Evolutionary conservation across 2,113 vertebrate genomes (phyloP).

Genomic region (Edolisoma coerulescens): DNA sequence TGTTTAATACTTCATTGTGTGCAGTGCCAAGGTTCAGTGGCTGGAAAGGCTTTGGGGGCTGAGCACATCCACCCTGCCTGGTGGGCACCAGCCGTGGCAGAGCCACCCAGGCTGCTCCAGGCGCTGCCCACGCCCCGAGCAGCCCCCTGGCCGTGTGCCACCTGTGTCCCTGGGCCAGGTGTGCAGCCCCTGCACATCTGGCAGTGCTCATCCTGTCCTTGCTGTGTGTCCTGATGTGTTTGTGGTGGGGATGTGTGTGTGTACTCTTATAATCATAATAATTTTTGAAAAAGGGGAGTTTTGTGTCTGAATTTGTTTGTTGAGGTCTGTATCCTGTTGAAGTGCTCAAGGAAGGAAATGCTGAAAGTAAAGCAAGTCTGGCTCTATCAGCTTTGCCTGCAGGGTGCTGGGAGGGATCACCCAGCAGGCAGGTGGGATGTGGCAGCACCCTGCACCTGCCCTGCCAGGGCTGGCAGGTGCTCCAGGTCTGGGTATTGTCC

Average conservation of each 20-base stretch:
- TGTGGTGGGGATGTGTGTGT: rapidly evolving
- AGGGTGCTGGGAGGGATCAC: neutral
- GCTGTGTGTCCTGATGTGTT: neutral
- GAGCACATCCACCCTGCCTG: rapidly evolving
- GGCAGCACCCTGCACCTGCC: neutral
- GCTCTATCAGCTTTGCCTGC: rapidly evolving
- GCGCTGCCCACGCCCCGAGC: rapidly evolving
- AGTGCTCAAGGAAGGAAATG: neutral
- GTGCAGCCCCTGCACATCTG: neutral
- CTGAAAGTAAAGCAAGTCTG: neutral
- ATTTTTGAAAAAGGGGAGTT: neutral
- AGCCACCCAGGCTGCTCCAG: neutral
- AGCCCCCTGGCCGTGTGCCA: rapidly evolving
- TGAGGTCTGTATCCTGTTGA: neutral
- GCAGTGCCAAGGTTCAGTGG: neutral
- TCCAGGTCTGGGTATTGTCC: neutral
- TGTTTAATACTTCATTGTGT: rapidly evolving
- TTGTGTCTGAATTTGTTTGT: neutral
- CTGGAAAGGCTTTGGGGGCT: neutral
- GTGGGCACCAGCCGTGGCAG: neutral
- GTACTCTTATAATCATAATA: rapidly evolving
- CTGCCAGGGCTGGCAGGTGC: neutral
- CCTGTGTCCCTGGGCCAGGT: neutral
- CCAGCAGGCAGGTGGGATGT: neutral
- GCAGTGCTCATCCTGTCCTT: neutral